Conservation (phyloP, 2,113 vertebrate species). For the Rafetus swinhoei region DNA sequence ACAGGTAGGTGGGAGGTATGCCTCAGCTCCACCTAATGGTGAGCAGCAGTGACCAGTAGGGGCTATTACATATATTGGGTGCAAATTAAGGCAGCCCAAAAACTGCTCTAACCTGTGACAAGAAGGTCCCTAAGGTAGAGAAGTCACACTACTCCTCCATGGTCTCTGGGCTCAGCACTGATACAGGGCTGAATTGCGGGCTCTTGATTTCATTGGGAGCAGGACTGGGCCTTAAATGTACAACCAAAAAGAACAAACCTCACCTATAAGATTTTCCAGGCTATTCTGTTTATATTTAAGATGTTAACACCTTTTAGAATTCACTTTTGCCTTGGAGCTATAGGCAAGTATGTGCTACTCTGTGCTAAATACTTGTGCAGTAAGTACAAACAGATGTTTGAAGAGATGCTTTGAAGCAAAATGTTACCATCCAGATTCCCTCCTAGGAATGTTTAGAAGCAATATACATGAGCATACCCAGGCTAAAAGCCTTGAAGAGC, state of each 20-base stretch:
- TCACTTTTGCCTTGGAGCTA: conserved; percentile 71
- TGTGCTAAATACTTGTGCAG: conserved; percentile 66
- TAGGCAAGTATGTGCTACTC: conserved; percentile 69
- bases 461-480: not conserved
- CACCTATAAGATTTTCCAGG: conserved; percentile 30
- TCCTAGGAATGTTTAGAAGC: conserved; percentile 39
- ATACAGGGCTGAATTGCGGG: not conserved
- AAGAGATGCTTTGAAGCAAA: conserved; percentile 75
- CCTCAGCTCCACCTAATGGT: not conserved
- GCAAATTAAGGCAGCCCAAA: not conserved
- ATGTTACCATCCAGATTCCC: conserved; percentile 45
- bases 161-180: not conserved
- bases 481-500: conserved; percentile 28
- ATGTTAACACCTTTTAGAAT: conserved; percentile 62
- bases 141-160: not conserved
- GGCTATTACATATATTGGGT: not conserved
- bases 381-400: conserved; percentile 75
- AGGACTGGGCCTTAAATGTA: conserved; percentile 12
- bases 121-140: not conserved
- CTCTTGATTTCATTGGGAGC: conserved; percentile 16
- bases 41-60: not conserved
- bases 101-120: not conserved
- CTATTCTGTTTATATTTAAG: conserved; percentile 53
- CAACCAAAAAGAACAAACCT: not conserved
- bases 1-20: not conserved